Percentiles rank a stretch among this genome's conserved stretches.
phyloP scores from a whole-genome alignment of 2,113 vertebrate species.

The Peromyscus californicus region DNA sequence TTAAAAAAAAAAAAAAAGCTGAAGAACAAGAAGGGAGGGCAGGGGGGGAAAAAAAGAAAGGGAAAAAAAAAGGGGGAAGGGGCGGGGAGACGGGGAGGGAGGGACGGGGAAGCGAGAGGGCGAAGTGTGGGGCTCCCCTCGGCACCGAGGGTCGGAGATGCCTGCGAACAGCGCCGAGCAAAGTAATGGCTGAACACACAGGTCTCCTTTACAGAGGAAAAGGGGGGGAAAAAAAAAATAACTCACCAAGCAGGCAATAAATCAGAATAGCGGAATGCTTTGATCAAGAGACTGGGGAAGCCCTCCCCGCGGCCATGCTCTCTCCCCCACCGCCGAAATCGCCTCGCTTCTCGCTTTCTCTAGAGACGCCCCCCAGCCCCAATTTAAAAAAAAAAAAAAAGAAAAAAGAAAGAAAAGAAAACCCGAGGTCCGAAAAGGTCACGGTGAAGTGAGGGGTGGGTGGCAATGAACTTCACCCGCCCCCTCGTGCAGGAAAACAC shows the following conservation, averaged over 20 bases:
- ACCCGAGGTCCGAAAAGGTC: constrained; percentile 70
- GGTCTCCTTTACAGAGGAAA: constrained; percentile 81
- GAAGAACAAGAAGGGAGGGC: constrained; percentile 78
- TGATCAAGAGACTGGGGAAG: constrained; percentile 87
- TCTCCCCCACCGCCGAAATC: constrained; percentile 64
- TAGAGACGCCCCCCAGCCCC: neutral
- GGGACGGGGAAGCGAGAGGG: constrained; percentile 81
- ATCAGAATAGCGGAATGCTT: constrained; percentile 90
- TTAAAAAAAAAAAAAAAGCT: constrained; percentile 79
- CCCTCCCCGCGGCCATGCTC: constrained; percentile 81
- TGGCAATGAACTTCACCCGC: constrained; percentile 81
- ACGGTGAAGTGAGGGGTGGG: constrained; percentile 71
- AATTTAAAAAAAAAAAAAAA: no score
- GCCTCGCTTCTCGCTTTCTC: neutral
- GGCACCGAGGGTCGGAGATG: constrained; percentile 85
- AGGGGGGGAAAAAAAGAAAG: constrained; percentile 79
- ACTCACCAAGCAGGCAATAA: constrained; percentile 87
- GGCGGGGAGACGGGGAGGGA: constrained; percentile 78
- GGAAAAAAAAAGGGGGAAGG: constrained; percentile 76
- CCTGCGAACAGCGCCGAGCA: constrained; percentile 86
- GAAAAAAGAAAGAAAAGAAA: neutral
- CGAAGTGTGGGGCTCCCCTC: constrained; percentile 85
- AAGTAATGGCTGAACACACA: constrained; percentile 90
- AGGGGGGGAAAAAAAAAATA: constrained; percentile 72
- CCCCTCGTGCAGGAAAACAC: constrained; percentile 69